Percentiles rank a stretch among this genome's conserved stretches.
Evolutionary conservation across 2,113 vertebrate species (phyloP).

Genomic region (Myrmecobius fasciatus): DNA sequence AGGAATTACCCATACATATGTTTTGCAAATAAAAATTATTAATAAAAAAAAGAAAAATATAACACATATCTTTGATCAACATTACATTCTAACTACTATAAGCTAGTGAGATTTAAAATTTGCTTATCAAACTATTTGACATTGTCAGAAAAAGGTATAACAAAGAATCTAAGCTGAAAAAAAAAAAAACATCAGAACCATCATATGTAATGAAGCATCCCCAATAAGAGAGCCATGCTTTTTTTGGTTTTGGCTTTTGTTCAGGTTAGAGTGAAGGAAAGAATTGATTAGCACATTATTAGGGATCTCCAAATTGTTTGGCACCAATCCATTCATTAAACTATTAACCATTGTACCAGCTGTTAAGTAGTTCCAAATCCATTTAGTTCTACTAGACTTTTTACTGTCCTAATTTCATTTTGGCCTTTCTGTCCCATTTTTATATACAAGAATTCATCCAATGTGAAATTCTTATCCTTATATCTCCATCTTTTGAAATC

Average conservation of each 20-base stretch:
- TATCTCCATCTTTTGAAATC: neutral
- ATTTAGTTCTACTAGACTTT: neutral
- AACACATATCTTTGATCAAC: too few relatives aligned
- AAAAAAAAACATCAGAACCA: too few relatives aligned
- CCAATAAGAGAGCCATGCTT: neutral
- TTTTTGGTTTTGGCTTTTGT: too few relatives aligned
- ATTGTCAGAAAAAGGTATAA: neutral
- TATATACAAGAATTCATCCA: neutral
- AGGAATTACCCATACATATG: too few relatives aligned
- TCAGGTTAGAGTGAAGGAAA: neutral
- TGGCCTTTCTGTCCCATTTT: neutral
- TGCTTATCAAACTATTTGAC: too few relatives aligned
- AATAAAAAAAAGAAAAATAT: too few relatives aligned
- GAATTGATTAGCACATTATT: neutral
- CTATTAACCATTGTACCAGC: neutral
- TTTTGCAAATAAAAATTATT: too few relatives aligned
- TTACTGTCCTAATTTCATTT: neutral
- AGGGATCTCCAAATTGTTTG: neutral
- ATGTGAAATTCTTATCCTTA: neutral
- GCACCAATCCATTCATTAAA: neutral
- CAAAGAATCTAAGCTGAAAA: too few relatives aligned
- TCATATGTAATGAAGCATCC: too few relatives aligned
- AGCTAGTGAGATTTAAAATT: too few relatives aligned
- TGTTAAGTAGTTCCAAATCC: neutral
- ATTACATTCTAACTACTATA: too few relatives aligned